A percentile compares a stretch with the other conserved stretches of the same genome.
phyloP scores from a whole-genome alignment of 2,797 vertebrate genomes.

The Thalassophryne amazonica region DNA sequence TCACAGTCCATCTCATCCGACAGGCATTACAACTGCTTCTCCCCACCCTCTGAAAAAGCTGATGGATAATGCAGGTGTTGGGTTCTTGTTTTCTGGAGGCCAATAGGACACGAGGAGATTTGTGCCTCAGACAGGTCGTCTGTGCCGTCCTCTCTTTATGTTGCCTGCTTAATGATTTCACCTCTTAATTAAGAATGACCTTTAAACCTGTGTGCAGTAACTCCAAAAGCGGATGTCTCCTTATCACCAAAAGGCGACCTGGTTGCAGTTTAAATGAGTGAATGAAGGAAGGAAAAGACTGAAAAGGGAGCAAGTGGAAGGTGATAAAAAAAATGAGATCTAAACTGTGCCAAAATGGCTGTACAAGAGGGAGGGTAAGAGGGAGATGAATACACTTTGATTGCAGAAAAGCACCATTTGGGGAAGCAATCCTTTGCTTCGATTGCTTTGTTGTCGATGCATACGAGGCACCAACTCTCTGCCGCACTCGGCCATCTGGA shows the following conservation, averaged over 20 bases:
- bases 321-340: conserved; percentile 18
- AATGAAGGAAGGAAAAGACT: conserved; percentile 15
- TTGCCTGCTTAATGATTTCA: conserved; percentile 54
- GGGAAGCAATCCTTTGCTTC: conserved; percentile 59
- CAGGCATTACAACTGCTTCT: conserved; percentile 19
- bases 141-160: conserved; percentile 34
- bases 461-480: conserved; percentile 43
- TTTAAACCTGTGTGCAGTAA: conserved; percentile 46
- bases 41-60: conserved; percentile 7
- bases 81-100: conserved; percentile 22
- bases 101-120: conserved; percentile 14
- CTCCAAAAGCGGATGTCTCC: conserved; percentile 39
- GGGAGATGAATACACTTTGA: conserved; percentile 67
- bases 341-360: conserved; percentile 55
- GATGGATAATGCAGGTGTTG: conserved; percentile 18
- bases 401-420: conserved; percentile 60
- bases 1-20: conserved; percentile 36
- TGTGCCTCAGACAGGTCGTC: conserved; percentile 18
- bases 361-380: conserved; percentile 44
- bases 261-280: conserved; percentile 22
- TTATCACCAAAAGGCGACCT: conserved; percentile 21
- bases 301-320: conserved; percentile 21
- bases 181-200: conserved; percentile 67
- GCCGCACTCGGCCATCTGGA: conserved; percentile 57
- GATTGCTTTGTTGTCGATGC: conserved; percentile 60